Percentiles rank a stretch among this genome's conserved stretches.
Conservation (phyloP, 2,888 invertebrate genomes). For the Microchrysa polita region DNA sequence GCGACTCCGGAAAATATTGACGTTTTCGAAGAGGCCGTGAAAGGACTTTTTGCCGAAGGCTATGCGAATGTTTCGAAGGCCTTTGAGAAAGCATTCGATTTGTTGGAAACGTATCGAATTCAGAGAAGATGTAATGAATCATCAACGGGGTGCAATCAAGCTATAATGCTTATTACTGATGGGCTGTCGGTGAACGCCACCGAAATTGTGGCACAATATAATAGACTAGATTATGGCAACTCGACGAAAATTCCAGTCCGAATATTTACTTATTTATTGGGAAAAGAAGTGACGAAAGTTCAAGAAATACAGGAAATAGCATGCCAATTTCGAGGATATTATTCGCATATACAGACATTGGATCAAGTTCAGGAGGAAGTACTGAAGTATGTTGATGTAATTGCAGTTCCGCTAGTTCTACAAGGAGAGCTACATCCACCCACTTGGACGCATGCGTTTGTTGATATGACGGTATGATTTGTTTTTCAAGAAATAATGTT, state of each 20-base stretch:
- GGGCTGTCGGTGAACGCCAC: conserved; percentile 90
- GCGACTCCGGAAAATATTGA: conserved; percentile 86
- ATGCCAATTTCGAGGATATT: conserved; percentile 94
- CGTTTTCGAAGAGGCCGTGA: conserved; percentile 76
- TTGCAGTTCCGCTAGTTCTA: conserved; percentile 84
- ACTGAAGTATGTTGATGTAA: conserved; percentile 93
- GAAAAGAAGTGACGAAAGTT: conserved; percentile 91
- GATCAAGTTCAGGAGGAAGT: conserved; percentile 98
- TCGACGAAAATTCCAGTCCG: conserved; percentile 83
- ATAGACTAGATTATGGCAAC: conserved; percentile 71
- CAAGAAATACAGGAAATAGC: conserved; percentile 94
- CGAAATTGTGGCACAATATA: conserved; percentile 84
- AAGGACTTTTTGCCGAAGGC: conserved; percentile 71
- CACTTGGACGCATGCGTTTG: conserved; percentile 95
- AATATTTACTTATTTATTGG: conserved; percentile 95
- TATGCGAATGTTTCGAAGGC: conserved; percentile 87
- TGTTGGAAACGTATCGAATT: conserved; percentile 73
- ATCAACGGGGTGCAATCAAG: conserved; percentile 84
- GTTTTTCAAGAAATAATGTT: neutral
- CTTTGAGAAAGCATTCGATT: conserved; percentile 82
- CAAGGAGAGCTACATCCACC: conserved; percentile 80
- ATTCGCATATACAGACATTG: conserved; percentile 91
- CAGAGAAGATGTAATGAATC: conserved; percentile 68
- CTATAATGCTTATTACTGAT: conserved; percentile 97
- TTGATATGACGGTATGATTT: conserved; percentile 78